Conservation (phyloP, 2,113 vertebrate genomes). For the Haemorhous mexicanus region DNA sequence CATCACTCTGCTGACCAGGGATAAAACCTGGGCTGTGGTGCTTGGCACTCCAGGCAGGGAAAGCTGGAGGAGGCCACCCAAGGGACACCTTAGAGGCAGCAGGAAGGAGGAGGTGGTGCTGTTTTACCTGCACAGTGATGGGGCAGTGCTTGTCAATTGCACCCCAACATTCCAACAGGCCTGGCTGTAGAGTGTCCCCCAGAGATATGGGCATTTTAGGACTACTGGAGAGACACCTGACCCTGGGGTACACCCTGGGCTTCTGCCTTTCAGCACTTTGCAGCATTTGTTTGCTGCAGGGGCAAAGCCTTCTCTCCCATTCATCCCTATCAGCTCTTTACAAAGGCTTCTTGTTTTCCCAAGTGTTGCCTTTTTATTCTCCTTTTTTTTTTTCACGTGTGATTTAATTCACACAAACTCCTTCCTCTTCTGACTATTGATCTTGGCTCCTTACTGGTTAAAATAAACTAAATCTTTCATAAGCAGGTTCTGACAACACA, state of each 20-base stretch:
- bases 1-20: not conserved
- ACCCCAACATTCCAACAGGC: not conserved
- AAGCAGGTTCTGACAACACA: constrained; percentile 31
- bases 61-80: not conserved
- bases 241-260: not conserved
- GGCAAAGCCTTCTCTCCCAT: not conserved
- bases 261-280: not conserved
- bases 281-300: not conserved
- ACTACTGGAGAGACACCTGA: not conserved
- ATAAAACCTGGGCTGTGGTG: not conserved
- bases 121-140: not conserved
- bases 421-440: constrained; percentile 28
- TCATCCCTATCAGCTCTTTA: not conserved
- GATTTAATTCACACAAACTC: constrained; percentile 29
- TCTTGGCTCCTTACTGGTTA: constrained; percentile 42
- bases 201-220: not conserved
- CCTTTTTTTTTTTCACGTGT: not conserved
- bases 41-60: rapidly evolving
- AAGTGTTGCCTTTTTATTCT: not conserved
- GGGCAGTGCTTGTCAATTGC: not conserved
- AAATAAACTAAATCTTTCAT: constrained; percentile 41
- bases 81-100: not conserved
- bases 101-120: not conserved
- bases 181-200: not conserved
- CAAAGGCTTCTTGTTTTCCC: constrained; percentile 30